These are phyloP conservation scores for Nymphalis c-album DNA, from an alignment of 2,888 invertebrate species.

Conservation along the genomic window DNA sequence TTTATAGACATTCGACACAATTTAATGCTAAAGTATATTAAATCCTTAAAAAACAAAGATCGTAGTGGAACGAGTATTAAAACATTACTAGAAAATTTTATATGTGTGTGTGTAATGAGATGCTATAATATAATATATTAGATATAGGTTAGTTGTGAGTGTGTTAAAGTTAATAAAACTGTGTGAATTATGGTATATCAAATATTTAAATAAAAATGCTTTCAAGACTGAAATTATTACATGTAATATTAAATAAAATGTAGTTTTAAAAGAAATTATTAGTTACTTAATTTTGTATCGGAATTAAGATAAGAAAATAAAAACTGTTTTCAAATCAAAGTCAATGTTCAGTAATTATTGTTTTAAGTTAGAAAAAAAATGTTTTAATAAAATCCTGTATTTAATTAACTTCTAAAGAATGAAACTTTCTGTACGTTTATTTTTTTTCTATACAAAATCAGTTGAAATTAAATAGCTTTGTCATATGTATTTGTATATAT, in stretches of 20 bases:
- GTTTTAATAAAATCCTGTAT: too few relatives aligned
- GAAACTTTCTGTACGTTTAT: too few relatives aligned
- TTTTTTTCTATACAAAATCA: too few relatives aligned
- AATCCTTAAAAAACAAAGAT: conserved; percentile 5
- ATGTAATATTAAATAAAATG: not conserved
- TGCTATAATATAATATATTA: not conserved
- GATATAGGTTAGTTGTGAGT: not conserved
- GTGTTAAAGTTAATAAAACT: conserved; percentile 1
- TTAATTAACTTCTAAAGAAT: too few relatives aligned
- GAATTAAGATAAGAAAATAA: not conserved
- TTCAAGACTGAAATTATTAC: conserved; percentile 22
- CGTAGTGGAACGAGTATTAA: conserved; percentile 19
- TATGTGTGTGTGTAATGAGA: not conserved
- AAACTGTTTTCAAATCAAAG: not conserved
- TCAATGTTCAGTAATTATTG: too few relatives aligned
- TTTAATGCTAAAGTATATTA: conserved; percentile 13
- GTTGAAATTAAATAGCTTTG: too few relatives aligned
- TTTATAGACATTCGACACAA: conserved; percentile 10
- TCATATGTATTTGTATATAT: too few relatives aligned
- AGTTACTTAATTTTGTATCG: not conserved
- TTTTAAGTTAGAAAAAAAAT: too few relatives aligned
- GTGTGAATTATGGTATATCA: conserved; percentile 17
- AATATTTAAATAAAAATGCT: conserved; percentile 15
- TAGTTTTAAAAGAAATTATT: not conserved
- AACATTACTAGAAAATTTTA: conserved; percentile 17